Evolutionary conservation across 2,113 vertebrate genomes (phyloP).

Genomic region (Bungarus multicinctus): DNA sequence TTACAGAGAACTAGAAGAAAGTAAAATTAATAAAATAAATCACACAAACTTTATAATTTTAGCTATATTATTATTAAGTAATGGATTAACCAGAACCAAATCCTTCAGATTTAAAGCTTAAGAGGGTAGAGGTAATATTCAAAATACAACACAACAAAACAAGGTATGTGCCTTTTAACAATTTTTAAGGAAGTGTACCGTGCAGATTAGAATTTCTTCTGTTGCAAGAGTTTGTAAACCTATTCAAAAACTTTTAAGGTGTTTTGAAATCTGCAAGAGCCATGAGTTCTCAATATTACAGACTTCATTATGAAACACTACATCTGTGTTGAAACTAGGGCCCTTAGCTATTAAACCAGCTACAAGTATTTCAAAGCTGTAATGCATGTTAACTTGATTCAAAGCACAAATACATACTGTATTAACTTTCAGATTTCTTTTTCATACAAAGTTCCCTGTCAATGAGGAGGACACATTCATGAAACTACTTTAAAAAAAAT

Average conservation of each 20-base stretch:
- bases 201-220: not conserved
- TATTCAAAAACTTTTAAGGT: not conserved
- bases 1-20: not conserved
- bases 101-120: not conserved
- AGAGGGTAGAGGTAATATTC: not conserved
- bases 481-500: not conserved
- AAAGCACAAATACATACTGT: not conserved
- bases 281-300: not conserved
- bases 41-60: not conserved
- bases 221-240: not conserved
- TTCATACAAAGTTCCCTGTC: not conserved
- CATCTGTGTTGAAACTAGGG: not conserved
- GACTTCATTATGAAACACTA: not conserved
- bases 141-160: not conserved
- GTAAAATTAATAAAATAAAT: not conserved
- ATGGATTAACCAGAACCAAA: not conserved
- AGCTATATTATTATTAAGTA: not conserved
- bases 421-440: not conserved
- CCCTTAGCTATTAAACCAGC: not conserved
- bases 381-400: not conserved
- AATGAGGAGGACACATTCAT: not conserved
- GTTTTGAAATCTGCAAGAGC: not conserved
- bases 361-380: not conserved
- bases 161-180: not conserved
- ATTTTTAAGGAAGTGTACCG: not conserved